Conservation (phyloP, 2,888 invertebrate species). For the Trilocha varians region DNA sequence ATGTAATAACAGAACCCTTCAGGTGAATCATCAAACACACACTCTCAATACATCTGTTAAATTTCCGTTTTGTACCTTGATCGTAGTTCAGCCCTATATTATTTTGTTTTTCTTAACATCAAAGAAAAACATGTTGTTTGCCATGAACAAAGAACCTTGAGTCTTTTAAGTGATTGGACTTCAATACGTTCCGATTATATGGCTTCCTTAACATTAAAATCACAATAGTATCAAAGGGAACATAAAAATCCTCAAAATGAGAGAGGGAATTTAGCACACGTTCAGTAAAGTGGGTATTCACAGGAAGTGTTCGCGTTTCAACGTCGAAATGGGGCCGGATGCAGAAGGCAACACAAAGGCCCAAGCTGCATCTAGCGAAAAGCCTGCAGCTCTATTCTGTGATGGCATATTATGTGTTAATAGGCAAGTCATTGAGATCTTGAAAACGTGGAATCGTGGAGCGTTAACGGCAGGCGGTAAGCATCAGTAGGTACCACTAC, state of each 20-base stretch:
- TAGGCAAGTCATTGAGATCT: no score
- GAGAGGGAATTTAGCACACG: background rate
- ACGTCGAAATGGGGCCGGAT: background rate
- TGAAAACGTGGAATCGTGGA: no score
- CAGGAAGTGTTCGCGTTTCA: background rate
- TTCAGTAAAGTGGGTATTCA: background rate
- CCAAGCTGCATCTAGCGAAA: background rate
- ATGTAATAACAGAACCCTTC: no score
- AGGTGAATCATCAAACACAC: no score
- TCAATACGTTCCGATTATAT: background rate
- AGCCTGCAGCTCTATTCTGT: background rate
- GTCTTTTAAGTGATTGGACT: background rate
- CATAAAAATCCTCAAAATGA: background rate
- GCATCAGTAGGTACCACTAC: no score
- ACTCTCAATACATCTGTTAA: background rate
- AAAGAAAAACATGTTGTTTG: background rate
- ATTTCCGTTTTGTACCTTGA: background rate
- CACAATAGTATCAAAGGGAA: background rate
- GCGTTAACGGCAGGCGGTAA: no score
- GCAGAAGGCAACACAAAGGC: background rate
- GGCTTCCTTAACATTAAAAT: background rate
- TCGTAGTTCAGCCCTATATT: slow-evolving; percentile 8
- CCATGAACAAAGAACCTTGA: background rate
- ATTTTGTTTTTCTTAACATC: slow-evolving; percentile 1
- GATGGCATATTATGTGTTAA: background rate